Percentiles rank a stretch among this genome's conserved stretches.
Evolutionary conservation across 1,140 invertebrate genomes (phyloP).

Genomic region (Drosophila lowei): DNA sequence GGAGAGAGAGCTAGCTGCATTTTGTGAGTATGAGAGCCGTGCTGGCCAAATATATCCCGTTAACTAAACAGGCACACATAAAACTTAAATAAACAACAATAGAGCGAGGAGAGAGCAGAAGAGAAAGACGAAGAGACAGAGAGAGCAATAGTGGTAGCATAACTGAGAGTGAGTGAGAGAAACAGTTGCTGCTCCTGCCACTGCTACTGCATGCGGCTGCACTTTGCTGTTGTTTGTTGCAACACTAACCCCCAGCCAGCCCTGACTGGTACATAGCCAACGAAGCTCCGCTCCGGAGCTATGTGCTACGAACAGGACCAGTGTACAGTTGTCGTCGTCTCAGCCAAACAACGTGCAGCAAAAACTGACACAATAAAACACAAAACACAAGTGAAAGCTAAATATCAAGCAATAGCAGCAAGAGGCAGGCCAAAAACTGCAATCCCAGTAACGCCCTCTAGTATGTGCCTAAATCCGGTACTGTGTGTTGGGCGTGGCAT

Average conservation of each 20-base stretch:
- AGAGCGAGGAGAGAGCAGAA: slow-evolving; percentile 37
- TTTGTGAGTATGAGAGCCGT: slow-evolving; percentile 22
- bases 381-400: slow-evolving; percentile 64
- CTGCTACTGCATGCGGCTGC: slow-evolving; percentile 51
- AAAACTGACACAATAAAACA: slow-evolving; percentile 68
- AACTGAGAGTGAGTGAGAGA: slow-evolving; percentile 27
- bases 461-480: slow-evolving; percentile 11
- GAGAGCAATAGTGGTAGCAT: slow-evolving; percentile 10
- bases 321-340: slow-evolving; percentile 36
- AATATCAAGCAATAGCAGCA: slow-evolving; percentile 80
- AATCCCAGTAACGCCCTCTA: slow-evolving; percentile 64
- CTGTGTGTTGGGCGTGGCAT: slow-evolving; percentile 40
- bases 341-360: slow-evolving; percentile 79
- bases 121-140: slow-evolving; percentile 2
- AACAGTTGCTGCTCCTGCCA: slow-evolving; percentile 3
- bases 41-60: slow-evolving; percentile 69
- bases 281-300: slow-evolving; percentile 24
- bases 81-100: slow-evolving; percentile 82
- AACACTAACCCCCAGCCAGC: slow-evolving; percentile 64
- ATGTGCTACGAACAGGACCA: slow-evolving; percentile 7
- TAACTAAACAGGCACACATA: slow-evolving; percentile 81
- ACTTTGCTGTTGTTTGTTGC: slow-evolving; percentile 80
- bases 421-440: slow-evolving; percentile 53
- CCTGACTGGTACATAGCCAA: slow-evolving; percentile 25
- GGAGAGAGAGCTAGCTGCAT: slow-evolving; percentile 5